These are phyloP conservation scores for Drosophila pullipes DNA, from an alignment of 2,888 invertebrate species.

Conservation along the genomic window DNA sequence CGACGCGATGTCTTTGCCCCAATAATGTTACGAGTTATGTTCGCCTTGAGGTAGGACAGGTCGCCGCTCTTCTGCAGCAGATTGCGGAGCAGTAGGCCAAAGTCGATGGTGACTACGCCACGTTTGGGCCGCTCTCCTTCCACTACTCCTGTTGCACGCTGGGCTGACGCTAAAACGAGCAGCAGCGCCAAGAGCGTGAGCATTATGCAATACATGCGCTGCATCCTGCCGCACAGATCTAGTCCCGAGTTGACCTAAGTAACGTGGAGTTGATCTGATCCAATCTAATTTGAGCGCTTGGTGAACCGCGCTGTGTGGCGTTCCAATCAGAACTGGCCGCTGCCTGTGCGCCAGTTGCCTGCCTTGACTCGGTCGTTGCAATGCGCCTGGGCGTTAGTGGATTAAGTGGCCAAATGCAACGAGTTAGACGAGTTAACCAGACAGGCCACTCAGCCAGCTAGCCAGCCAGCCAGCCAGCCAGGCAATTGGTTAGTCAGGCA, in stretches of 20 bases:
- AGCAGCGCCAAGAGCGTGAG: constrained; percentile 39
- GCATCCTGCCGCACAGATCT: constrained; percentile 33
- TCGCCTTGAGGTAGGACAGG: constrained; percentile 69
- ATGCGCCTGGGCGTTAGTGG: constrained; percentile 70
- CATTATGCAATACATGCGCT: constrained; percentile 14
- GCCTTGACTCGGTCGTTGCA: constrained; percentile 50
- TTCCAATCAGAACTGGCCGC: constrained; percentile 72
- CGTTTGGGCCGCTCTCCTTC: constrained; percentile 62
- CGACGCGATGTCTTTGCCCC: constrained; percentile 44
- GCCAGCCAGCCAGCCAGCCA: not conserved
- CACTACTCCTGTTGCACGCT: not conserved
- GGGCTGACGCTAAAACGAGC: constrained; percentile 26
- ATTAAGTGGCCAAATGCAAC: constrained; percentile 70
- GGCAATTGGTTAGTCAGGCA: constrained; percentile 1
- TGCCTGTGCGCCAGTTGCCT: constrained; percentile 44
- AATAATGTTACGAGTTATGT: constrained; percentile 36
- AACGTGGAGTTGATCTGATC: not conserved
- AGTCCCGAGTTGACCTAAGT: not conserved
- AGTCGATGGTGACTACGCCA: constrained; percentile 74
- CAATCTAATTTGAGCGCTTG: constrained; percentile 24
- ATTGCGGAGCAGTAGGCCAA: constrained; percentile 74
- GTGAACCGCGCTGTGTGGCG: constrained; percentile 60
- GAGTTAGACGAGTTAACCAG: constrained; percentile 71
- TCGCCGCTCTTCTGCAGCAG: constrained; percentile 78
- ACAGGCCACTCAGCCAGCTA: constrained; percentile 3